Evolutionary conservation across 2,888 invertebrate genomes (phyloP).

Genomic region (Epinotia demarniana): DNA sequence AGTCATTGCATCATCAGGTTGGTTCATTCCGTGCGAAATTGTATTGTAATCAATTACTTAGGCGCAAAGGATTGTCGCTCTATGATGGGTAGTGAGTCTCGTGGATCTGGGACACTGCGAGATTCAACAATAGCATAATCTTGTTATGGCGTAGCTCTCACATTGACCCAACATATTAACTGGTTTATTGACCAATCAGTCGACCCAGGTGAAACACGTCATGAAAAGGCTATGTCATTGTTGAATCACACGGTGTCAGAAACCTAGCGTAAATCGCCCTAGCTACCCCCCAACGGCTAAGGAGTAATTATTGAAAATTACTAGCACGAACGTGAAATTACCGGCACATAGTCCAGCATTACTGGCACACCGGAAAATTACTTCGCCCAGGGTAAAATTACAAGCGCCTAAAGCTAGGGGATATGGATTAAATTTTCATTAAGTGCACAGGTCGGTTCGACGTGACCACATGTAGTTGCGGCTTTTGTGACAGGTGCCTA

Average conservation of each 20-base stretch:
- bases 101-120: neutral
- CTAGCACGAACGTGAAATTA: slow-evolving; percentile 14
- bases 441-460: slow-evolving; percentile 24
- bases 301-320: slow-evolving; percentile 14
- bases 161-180: neutral
- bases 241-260: neutral
- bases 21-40: neutral
- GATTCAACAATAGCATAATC: too few relatives aligned
- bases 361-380: slow-evolving; percentile 17
- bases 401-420: slow-evolving; percentile 15
- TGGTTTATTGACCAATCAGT: neutral
- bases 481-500: neutral
- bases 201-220: neutral
- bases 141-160: neutral
- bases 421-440: slow-evolving; percentile 23
- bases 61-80: slow-evolving; percentile 8
- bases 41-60: neutral
- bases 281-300: neutral
- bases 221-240: neutral
- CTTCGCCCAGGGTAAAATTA: slow-evolving; percentile 13
- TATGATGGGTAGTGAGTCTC: neutral
- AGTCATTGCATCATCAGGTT: neutral
- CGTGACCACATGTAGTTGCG: slow-evolving; percentile 6
- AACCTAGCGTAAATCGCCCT: neutral
- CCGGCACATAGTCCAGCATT: slow-evolving; percentile 2